Evolutionary conservation across 2,113 vertebrate genomes (phyloP), one percentile per base, ranked within the genome.

Genomic region (Gallinago jamesoni): DNA sequence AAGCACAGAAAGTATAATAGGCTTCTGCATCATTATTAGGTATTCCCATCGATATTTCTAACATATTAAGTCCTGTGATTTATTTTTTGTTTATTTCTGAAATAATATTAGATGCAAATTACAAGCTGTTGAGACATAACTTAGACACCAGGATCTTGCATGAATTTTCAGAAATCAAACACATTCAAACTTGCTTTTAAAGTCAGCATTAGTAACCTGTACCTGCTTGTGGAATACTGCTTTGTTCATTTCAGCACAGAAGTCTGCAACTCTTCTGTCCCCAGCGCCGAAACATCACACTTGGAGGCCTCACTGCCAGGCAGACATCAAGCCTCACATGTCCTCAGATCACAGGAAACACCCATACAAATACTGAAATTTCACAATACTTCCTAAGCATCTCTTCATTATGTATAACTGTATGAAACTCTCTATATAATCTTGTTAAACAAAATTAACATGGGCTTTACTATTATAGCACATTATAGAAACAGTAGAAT

Each of bases 231-330:
- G 43, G 37, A 55, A 25, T 5, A 82, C 24, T 67, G 22, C 16
- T 70, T 92, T 75, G 12, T 3, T 57, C 10, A 33, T 79, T 59
- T 80, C n/a, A 83, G 22, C 67, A 63, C 19, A 45, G 6, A 85
- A 27, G 12, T 13, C 60, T 35, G 9, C 43, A 10, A 20, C 22
- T 41, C 62, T 83, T 86, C n/a, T 53, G 37, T 25, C 6, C 6
- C 14, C 10, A 14, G 20, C 5, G 8, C 12, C 15, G 2, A 59
- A 76, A 76, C 9, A 31, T 4, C 37, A 30, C 1, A 1, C 2
- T 45, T 9, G 37, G 12, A 69, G 18, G 11, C 31, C 37, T 55
- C 57, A n/a, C 16, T 52, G 37, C 17, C 24, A 23, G 41, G 16
- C 41, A 75, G 14, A 59, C 7, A 22, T 15, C 20, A 75, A 79